These are phyloP conservation scores for Dicyrtoma fusca DNA, from an alignment of 2,888 invertebrate species.

Conservation along the genomic window DNA sequence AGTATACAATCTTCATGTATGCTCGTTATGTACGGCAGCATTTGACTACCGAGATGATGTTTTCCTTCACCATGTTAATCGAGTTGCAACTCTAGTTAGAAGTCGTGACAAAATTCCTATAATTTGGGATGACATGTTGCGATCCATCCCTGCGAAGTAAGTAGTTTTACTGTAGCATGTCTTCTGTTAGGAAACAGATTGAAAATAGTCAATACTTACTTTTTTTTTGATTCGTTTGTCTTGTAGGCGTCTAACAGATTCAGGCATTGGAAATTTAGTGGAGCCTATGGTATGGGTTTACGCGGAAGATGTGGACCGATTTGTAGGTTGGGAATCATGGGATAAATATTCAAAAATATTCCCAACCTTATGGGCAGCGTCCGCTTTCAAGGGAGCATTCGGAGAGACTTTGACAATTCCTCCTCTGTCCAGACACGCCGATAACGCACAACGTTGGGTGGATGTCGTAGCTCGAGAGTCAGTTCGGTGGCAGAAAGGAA, in stretches of 20 bases:
- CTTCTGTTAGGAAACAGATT: slow-evolving; percentile 6
- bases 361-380: slow-evolving; percentile 74
- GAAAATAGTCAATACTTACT: slow-evolving; percentile 7
- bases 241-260: slow-evolving; percentile 61
- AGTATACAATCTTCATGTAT: slow-evolving; percentile 73
- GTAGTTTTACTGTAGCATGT: slow-evolving; percentile 38
- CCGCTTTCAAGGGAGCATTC: slow-evolving; percentile 85
- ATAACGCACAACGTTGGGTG: slow-evolving; percentile 71
- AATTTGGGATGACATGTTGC: slow-evolving; percentile 88
- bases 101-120: slow-evolving; percentile 66
- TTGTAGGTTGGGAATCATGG: slow-evolving; percentile 63
- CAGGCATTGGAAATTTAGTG: slow-evolving; percentile 69
- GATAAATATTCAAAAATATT: slow-evolving; percentile 71
- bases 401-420: slow-evolving; percentile 73
- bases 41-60: slow-evolving; percentile 62
- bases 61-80: slow-evolving; percentile 70
- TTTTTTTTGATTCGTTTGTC: not conserved
- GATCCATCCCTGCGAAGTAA: slow-evolving; percentile 60
- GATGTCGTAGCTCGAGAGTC: slow-evolving; percentile 57
- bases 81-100: slow-evolving; percentile 62
- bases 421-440: slow-evolving; percentile 69
- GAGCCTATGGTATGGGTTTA: slow-evolving; percentile 82
- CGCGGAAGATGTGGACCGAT: slow-evolving; percentile 70
- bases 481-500: slow-evolving; percentile 52
- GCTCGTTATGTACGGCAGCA: slow-evolving; percentile 63